A percentile compares a stretch with the other conserved stretches of the same genome.
Conservation (phyloP, 2,113 vertebrate genomes). For the Seriola aureovittata region DNA sequence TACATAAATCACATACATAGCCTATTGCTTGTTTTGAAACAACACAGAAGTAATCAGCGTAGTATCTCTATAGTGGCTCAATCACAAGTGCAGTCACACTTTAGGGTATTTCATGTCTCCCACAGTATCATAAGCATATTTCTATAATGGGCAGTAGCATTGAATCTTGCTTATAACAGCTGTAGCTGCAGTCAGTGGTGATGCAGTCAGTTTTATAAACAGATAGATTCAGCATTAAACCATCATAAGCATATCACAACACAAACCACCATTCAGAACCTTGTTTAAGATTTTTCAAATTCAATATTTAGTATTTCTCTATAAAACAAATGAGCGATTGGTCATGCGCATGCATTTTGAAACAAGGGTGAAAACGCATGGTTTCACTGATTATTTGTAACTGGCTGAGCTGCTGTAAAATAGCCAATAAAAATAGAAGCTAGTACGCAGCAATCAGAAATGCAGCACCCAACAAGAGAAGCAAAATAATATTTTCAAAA, state of each 20-base stretch:
- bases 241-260: slow-evolving; percentile 5
- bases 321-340: background rate
- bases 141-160: background rate
- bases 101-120: background rate
- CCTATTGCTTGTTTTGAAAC: background rate
- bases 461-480: background rate
- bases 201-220: slow-evolving; percentile 19
- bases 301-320: background rate
- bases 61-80: background rate
- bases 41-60: background rate
- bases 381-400: background rate
- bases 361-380: background rate
- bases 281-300: background rate
- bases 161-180: background rate
- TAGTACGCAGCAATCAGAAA: background rate
- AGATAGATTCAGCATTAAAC: background rate
- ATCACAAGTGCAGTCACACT: background rate
- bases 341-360: background rate
- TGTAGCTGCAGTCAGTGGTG: slow-evolving; percentile 14
- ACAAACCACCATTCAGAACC: background rate
- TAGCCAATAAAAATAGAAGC: slow-evolving; percentile 4
- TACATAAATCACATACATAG: slow-evolving; percentile 1
- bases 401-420: background rate
- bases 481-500: too few species aligned
- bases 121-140: background rate